Base-by-base conservation (phyloP, 1,140 invertebrate species). In the Bicyclus anynana region DNA sequence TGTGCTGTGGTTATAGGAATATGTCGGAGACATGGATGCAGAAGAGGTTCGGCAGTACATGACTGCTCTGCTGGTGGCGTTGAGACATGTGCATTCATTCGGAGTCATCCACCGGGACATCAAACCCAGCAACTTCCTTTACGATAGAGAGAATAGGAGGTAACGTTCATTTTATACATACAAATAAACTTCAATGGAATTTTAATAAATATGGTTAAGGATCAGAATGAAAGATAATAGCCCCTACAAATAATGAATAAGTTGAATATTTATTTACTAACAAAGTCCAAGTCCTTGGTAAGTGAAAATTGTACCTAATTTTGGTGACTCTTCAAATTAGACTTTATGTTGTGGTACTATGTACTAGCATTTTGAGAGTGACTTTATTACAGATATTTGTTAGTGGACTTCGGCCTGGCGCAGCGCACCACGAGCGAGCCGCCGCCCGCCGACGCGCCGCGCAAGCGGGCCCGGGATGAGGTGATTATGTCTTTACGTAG, bases 51-150 rank as follows among this genome's bases (percentile, higher is more conserved):
- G 92, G 64, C 87, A 92, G 50, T 98, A 98, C 78, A 96, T 98
- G 92, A 92, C 89, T 69, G 96, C 96, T 71, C 83, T 98, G 38
- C 79, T 98, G 58, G 90, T 92, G 46, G 96, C 97, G 4, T 86
- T 98, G 40, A 84, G 90, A 40, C 91, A 94, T 71, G 95, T 98
- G 40, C 97, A 98, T 87, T 91, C 93, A 53, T 95, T 95, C 80
- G 92, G 94, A 62, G 93, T 98, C 49, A 97, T 98, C 63, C 97
- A 98, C 81, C 90, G 97, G 66, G 97, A 98, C 80, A 92, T 98
- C n/a, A 98, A 98, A 89, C 96, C 97, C 4, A 95, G 93, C 79
- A 98, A 98, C 89, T 98, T 98, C 81, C 89, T 98, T 0, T 98
- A 96, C 74, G 94, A 97, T 82, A 89, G 95, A 23, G 87, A 89